Evolutionary conservation across 2,113 vertebrate species (phyloP), one percentile per base, ranked within the genome.

Genomic region (Chloebia gouldiae): DNA sequence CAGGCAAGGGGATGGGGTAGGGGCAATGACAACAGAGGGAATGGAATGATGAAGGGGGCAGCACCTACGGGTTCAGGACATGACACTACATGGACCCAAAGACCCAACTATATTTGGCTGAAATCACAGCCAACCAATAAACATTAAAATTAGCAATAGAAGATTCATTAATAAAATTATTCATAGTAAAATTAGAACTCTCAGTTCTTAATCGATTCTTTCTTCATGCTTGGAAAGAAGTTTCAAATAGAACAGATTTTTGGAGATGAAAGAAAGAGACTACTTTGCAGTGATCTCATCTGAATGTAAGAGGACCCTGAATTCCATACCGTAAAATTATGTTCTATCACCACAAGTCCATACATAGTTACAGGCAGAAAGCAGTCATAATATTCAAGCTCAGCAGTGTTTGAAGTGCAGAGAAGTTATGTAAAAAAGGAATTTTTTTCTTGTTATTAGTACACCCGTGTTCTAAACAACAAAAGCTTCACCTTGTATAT

Each of bases 251-350:
- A 86, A 39, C 2, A 27, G 31, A 5, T 42, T 50, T 78, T 72
- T 68, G 11, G 24, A 75, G 8, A n/a, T 23, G 33, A 19, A 75
- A 64, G 15, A 39, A 57, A 66, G 20, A 40, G 9, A 20, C 2
- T 28, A 25, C 13, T 72, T 86, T 72, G 3, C 57, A 40, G 30
- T 23, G 22, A 28, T 23, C 9, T 68, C 11, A 35, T n/a, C 18
- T 87, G 40, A 89, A 57, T 0, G 0, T 18, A 42, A 10, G 8
- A 93, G 18, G 4, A 86, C 1, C 3, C 8, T 69, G 75, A 60
- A 51, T 77, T 87, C 37, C 25, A 35, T 35, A n/a, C 22, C 9
- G 30, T 47, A 60, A 64, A 70, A 8, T 66, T 84, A 42, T 50
- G 42, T 57, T 20, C 20, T 3, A 45, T 57, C 19, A 31, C 8